Percentiles rank a stretch among this genome's conserved stretches.
Conservation (phyloP, 2,113 vertebrate species). For the Procavia capensis region DNA sequence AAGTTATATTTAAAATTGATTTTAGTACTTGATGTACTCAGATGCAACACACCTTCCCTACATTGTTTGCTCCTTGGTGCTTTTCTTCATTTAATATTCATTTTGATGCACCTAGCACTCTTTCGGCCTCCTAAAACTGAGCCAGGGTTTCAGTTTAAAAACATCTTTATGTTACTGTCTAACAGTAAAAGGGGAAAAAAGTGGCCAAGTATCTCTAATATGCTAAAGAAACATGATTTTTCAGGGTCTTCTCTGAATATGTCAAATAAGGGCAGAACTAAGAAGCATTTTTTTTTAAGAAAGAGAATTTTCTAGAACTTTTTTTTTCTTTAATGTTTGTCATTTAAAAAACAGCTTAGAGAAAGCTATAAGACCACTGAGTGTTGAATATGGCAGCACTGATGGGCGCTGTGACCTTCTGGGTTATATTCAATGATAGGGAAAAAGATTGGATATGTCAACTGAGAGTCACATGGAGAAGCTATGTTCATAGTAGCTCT, state of each 20-base stretch:
- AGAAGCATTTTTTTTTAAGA: slow-evolving; percentile 33
- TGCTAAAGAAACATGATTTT: background rate
- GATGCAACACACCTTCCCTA: slow-evolving; percentile 2
- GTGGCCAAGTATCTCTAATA: background rate
- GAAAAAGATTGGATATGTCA: background rate
- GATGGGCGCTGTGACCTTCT: background rate
- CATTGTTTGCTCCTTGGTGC: background rate
- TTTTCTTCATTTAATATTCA: slow-evolving; percentile 51
- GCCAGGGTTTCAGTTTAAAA: slow-evolving; percentile 40
- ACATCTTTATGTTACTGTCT: slow-evolving; percentile 8
- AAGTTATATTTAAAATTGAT: slow-evolving; percentile 45
- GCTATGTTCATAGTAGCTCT: background rate
- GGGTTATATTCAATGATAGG: background rate
- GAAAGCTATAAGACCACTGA: background rate
- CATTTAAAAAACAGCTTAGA: background rate
- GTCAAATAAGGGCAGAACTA: background rate
- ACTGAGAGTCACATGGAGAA: background rate
- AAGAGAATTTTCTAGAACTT: background rate
- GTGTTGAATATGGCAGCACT: background rate
- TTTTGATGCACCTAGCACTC: slow-evolving; percentile 33
- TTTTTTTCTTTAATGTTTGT: background rate
- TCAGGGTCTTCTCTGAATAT: slow-evolving; percentile 2
- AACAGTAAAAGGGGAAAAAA: background rate
- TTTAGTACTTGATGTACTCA: slow-evolving; percentile 61
- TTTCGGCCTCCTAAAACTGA: background rate